Conservation (phyloP, 2,888 invertebrate genomes). For the Aphodius granarius region DNA sequence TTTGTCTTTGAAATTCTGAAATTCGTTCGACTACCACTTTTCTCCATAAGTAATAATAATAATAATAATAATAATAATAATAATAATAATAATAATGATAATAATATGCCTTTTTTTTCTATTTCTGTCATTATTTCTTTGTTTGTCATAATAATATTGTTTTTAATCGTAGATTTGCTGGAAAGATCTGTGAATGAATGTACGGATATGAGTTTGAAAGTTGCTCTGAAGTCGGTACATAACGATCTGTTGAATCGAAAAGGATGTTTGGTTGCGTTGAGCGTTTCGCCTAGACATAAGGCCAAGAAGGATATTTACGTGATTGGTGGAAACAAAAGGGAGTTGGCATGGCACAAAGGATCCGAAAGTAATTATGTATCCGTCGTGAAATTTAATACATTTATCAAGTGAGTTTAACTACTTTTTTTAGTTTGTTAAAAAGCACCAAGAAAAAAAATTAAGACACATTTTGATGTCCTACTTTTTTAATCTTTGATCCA, state of each 20-base stretch:
- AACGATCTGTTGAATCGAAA: slow-evolving; percentile 76
- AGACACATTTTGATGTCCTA: too few relatives aligned
- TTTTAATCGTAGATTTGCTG: slow-evolving; percentile 59
- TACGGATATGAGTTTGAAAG: slow-evolving; percentile 76
- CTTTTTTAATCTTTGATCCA: too few relatives aligned
- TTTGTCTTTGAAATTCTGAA: slow-evolving; percentile 85
- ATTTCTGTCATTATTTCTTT: too few relatives aligned
- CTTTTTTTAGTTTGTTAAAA: too few relatives aligned
- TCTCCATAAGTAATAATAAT: slow-evolving; percentile 62
- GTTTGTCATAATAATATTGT: neutral
- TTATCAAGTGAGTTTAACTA: slow-evolving; percentile 65
- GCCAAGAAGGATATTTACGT: slow-evolving; percentile 87
- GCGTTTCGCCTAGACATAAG: slow-evolving; percentile 78
- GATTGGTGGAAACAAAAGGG: slow-evolving; percentile 85
- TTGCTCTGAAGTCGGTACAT: slow-evolving; percentile 75
- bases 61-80: too few relatives aligned
- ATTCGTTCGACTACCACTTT: slow-evolving; percentile 80
- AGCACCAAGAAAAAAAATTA: too few relatives aligned
- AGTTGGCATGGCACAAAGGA: slow-evolving; percentile 72
- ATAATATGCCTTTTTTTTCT: too few relatives aligned
- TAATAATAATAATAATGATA: too few relatives aligned
- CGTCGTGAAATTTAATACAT: slow-evolving; percentile 82
- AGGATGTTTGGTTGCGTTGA: slow-evolving; percentile 75
- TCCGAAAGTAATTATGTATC: slow-evolving; percentile 82
- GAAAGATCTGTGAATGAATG: slow-evolving; percentile 78